phyloP scores from a whole-genome alignment of 1,140 invertebrate genomes.

The Papilio aristodemus region DNA sequence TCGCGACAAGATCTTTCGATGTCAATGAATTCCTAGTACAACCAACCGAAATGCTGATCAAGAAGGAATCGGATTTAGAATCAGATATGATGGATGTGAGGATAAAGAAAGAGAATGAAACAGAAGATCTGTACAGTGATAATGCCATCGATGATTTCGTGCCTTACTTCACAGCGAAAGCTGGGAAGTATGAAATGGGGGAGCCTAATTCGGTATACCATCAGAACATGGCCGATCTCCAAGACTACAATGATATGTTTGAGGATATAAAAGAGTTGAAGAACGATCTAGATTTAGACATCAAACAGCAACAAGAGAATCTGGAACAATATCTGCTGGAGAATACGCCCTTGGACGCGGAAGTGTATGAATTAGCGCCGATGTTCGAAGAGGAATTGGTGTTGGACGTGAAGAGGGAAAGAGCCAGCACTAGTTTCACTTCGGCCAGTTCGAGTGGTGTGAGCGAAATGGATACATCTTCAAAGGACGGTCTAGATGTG shows the following conservation, averaged over 20 bases:
- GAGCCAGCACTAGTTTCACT: slow-evolving; percentile 78
- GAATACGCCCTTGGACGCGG: slow-evolving; percentile 71
- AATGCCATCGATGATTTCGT: slow-evolving; percentile 75
- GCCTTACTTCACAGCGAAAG: slow-evolving; percentile 67
- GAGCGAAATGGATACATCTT: slow-evolving; percentile 69
- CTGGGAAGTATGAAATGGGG: slow-evolving; percentile 57
- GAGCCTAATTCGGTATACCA: slow-evolving; percentile 68
- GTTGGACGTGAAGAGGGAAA: slow-evolving; percentile 69
- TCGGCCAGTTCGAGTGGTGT: slow-evolving; percentile 76
- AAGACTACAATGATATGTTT: slow-evolving; percentile 72
- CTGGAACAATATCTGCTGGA: slow-evolving; percentile 73
- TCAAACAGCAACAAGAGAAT: slow-evolving; percentile 68
- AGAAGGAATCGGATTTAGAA: slow-evolving; percentile 55
- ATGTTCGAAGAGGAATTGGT: slow-evolving; percentile 72
- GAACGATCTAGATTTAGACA: slow-evolving; percentile 66
- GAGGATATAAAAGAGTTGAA: slow-evolving; percentile 67
- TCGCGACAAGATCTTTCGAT: slow-evolving; percentile 65
- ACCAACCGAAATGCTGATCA: slow-evolving; percentile 66
- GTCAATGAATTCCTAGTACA: slow-evolving; percentile 66
- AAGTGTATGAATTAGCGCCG: slow-evolving; percentile 67
- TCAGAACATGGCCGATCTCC: slow-evolving; percentile 74
- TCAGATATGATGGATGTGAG: slow-evolving; percentile 47
- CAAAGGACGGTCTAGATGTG: slow-evolving; percentile 55
- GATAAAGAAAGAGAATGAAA: slow-evolving; percentile 57
- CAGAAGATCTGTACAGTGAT: slow-evolving; percentile 63